Base-by-base conservation (phyloP, 1,140 invertebrate genomes). In the Pemphigus obesinymphae region DNA sequence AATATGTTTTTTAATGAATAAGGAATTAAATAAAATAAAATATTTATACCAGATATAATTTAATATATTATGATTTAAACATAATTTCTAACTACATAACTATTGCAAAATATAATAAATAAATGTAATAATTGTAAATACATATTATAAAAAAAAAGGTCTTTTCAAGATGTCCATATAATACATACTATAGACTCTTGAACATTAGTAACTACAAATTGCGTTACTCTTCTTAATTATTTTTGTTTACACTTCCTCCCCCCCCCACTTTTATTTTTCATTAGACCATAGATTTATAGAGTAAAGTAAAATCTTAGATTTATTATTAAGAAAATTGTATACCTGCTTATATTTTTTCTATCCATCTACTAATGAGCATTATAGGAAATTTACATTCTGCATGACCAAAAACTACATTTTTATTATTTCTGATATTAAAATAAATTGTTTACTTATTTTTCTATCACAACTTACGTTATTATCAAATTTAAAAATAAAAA, bases 161-260 rank as follows among this genome's bases (percentile, higher is more conserved):
- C 43, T 48, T 68, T 48, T 72, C 26, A 72, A 72, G 17, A 48
- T 31, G 26, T 50, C 70, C 10, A 45, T 29, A 48, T 3, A n/a
- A 37, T 73, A 7, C 31, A 5, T 11, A 48, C n/a, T n/a, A n/a
- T n/a, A 29, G 43, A 48, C 43, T 29, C 40, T 50, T 73, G 10
- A 29, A 20, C 17, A 48, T 45, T 43, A 70, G 40, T 45, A 45
- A 73, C 70, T 73, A 73, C 8, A 73, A 73, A 50, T 73, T 73
- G 43, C 43, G 26, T 50, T 29, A 31, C 23, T 48, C 66, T 70
- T 70, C 8, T 48, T 20, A 31, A 29, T 0, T 31, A 31, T 17
- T 72, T 48, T 72, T 17, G 11, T 15, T 17, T 29, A 17, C 1
- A 10, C 20, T 6, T 4, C 40, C n/a, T 6, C 26, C 20, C 26